Evolutionary conservation across 2,113 vertebrate species (phyloP).

Genomic region (Poicephalus meyeri): DNA sequence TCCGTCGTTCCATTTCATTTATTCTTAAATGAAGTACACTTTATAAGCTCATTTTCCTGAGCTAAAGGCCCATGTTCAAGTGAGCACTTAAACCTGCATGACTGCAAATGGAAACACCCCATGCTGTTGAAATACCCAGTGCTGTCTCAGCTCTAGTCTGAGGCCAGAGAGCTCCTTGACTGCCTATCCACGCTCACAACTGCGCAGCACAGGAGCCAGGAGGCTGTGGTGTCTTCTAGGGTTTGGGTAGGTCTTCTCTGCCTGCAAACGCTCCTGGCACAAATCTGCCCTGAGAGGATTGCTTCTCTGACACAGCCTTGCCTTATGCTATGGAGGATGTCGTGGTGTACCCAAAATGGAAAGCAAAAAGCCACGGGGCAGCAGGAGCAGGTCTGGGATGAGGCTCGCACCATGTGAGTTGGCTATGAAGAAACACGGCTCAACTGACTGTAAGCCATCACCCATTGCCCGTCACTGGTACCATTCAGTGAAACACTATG

Average conservation of each 20-base stretch:
- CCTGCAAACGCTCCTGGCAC: not conserved
- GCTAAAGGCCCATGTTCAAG: not conserved
- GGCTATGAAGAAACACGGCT: not conserved
- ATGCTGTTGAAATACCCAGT: not conserved
- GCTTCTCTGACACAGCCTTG: not conserved
- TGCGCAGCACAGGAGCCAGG: not conserved
- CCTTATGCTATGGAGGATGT: not conserved
- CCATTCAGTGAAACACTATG: not conserved
- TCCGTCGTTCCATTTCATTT: not conserved
- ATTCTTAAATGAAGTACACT: not conserved
- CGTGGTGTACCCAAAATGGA: not conserved
- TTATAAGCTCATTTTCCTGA: not conserved
- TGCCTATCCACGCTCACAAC: accelerated
- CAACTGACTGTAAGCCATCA: not conserved
- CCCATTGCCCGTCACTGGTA: not conserved
- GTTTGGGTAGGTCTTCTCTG: not conserved
- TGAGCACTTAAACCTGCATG: not conserved
- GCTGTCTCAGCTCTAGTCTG: not conserved
- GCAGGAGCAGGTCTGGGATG: not conserved
- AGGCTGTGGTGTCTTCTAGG: not conserved
- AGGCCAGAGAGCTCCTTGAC: not conserved
- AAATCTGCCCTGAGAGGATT: not conserved
- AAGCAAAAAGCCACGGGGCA: not conserved
- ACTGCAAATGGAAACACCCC: not conserved
- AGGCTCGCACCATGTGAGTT: not conserved